Base-by-base conservation (phyloP, 2,797 vertebrate species). In the Urophycis tenuis region DNA sequence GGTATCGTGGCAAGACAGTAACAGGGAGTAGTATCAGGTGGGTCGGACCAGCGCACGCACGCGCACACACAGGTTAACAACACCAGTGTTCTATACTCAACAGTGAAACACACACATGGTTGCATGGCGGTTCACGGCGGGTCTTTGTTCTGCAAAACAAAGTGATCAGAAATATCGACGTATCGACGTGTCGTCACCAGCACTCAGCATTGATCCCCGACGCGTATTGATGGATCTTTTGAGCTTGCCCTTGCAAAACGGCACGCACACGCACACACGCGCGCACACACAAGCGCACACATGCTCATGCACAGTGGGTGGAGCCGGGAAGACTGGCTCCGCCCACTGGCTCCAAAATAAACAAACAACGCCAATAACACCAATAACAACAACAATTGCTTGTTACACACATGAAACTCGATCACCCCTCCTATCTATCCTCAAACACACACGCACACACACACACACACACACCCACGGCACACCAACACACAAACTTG, bases 221-320 rank as follows among this genome's bases (percentile, higher is more conserved):
- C 34, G 45, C 49, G 71, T 19, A 22, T 39, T 39, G 41, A 77
- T 69, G 34, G 35, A 72, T 76, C 72, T 85, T 78, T 84, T 73
- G 86, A 87, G 77, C 85, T 80, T 71, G 84, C 85, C 87, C 84
- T 88, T 86, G 83, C 72, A 74, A 69, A 74, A 33, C 80, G 41
- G 31, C 73, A 74, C 14, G 3, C 39, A 31, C 72, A 19, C 73
- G 8, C 73, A 15, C 25, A 78, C 49, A 67, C 33, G 70, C 34
- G 73, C 74, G 9, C 36, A 22, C 30, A 45, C 34, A 72, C 75
- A 76, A 72, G 41, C 73, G 8, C 73, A 15, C 25, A 78, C 49
- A 67, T 30, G 70, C 34, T 73, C 74, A 45, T 31, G 70, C 75
- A 29, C 71, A 17, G 15, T 22, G 6, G 9, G 3, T 25, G 8